Percentiles rank a stretch among this genome's conserved stretches.
Conservation (phyloP, 2,888 invertebrate genomes). For the Blastobasis adustella region DNA sequence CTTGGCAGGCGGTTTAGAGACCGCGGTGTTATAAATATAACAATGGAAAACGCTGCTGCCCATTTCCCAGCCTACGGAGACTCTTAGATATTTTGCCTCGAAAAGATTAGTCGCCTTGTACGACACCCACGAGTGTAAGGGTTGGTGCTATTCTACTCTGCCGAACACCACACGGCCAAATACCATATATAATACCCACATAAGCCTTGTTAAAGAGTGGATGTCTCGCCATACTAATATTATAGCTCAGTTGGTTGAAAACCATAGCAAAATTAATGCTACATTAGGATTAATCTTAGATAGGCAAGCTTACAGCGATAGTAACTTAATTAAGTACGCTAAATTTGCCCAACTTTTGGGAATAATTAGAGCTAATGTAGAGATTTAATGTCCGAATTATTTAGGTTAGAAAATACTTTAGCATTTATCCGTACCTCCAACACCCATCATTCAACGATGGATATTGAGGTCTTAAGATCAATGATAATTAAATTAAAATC, state of each 20-base stretch:
- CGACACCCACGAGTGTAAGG: too few relatives aligned
- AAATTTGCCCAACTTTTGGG: conserved; percentile 2
- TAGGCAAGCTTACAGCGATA: neutral
- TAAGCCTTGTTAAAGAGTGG: too few relatives aligned
- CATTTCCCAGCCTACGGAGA: too few relatives aligned
- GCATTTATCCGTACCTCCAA: conserved; percentile 10
- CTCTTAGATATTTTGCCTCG: too few relatives aligned
- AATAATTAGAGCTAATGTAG: conserved; percentile 2
- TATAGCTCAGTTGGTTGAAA: conserved; percentile 7
- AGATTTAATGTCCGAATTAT: conserved; percentile 9
- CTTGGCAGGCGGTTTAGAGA: too few relatives aligned
- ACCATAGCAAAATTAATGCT: conserved; percentile 3
- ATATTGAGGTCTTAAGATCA: conserved; percentile 1
- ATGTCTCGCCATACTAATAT: too few relatives aligned
- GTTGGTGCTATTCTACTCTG: too few relatives aligned
- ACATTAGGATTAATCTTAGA: neutral
- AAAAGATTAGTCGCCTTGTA: too few relatives aligned
- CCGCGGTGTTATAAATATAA: too few relatives aligned
- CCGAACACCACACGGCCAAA: too few relatives aligned
- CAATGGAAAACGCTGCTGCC: too few relatives aligned
- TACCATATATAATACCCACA: too few relatives aligned
- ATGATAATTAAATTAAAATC: conserved; percentile 11
- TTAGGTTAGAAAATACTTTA: conserved; percentile 10
- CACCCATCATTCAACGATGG: conserved; percentile 9
- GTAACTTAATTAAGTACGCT: neutral